A percentile compares a stretch with the other conserved stretches of the same genome.
These are phyloP conservation scores for Planococcus citri DNA, from an alignment of 1,140 invertebrate species.

Conservation along the genomic window DNA sequence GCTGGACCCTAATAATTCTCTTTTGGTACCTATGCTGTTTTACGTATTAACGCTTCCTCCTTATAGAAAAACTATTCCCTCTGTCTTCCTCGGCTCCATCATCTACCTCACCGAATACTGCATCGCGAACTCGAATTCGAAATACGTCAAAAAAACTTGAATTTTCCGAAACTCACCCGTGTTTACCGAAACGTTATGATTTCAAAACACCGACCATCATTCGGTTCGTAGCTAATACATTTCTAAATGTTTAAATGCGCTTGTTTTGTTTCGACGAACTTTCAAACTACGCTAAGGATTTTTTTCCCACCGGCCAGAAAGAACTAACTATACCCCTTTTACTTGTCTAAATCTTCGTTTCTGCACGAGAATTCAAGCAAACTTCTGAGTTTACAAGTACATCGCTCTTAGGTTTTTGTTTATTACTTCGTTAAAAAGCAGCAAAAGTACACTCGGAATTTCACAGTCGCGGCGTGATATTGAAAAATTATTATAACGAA, in stretches of 20 bases:
- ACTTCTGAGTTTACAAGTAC: neutral
- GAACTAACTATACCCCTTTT: neutral
- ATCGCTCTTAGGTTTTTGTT: neutral
- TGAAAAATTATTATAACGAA: neutral
- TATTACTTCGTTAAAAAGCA: constrained; percentile 1
- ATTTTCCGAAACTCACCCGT: too few species aligned
- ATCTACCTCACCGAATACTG: too few species aligned
- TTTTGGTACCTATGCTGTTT: too few species aligned
- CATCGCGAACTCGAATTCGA: too few species aligned
- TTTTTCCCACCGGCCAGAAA: neutral
- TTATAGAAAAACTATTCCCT: too few species aligned
- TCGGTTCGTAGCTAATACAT: neutral
- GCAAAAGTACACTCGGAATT: neutral
- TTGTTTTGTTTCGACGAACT: neutral
- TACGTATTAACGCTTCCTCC: too few species aligned
- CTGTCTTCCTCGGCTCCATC: too few species aligned
- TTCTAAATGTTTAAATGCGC: neutral
- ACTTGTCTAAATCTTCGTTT: neutral
- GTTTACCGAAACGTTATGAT: neutral
- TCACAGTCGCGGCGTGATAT: neutral
- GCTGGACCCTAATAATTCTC: too few species aligned
- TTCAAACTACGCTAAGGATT: neutral
- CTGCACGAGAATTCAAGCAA: neutral
- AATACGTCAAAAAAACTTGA: too few species aligned
- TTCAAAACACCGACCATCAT: neutral